Conservation (phyloP, 1,140 invertebrate genomes). For the Diachasma alloeum region DNA sequence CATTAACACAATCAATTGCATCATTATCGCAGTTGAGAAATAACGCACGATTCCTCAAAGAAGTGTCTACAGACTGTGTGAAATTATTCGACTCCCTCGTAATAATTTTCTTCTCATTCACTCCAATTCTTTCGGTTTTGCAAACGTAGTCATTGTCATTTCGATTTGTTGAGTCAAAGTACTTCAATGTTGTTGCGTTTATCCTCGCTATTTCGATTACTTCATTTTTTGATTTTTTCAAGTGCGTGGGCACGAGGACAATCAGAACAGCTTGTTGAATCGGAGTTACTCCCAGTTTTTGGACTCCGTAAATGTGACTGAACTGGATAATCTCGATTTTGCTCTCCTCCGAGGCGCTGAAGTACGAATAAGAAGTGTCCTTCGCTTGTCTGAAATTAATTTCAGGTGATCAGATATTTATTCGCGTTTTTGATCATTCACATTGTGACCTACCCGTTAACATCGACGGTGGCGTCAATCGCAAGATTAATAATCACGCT, state of each 20-base stretch:
- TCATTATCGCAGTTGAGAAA: neutral
- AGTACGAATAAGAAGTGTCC: slow-evolving; percentile 39
- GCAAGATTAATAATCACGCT: slow-evolving; percentile 46
- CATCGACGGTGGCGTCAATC: slow-evolving; percentile 48
- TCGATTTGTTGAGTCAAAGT: neutral
- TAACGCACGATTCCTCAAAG: neutral
- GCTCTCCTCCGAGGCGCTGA: slow-evolving; percentile 24
- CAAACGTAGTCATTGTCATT: neutral
- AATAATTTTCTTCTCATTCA: neutral
- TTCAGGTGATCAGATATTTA: neutral
- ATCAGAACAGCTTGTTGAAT: slow-evolving; percentile 47
- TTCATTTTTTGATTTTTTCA: slow-evolving; percentile 20
- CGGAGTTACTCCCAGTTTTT: slow-evolving; percentile 58
- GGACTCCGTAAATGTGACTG: slow-evolving; percentile 54
- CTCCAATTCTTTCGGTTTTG: neutral
- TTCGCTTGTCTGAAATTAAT: slow-evolving; percentile 40
- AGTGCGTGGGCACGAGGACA: slow-evolving; percentile 48
- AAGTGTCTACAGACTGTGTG: neutral
- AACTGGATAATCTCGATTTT: slow-evolving; percentile 33
- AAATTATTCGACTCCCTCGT: neutral
- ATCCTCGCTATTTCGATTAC: slow-evolving; percentile 45
- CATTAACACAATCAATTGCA: neutral
- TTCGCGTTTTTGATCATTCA: neutral
- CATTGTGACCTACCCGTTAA: slow-evolving; percentile 53
- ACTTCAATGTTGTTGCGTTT: slow-evolving; percentile 32